These are phyloP conservation scores for Drosophila dives DNA, from an alignment of 2,888 invertebrate species.

Conservation along the genomic window DNA sequence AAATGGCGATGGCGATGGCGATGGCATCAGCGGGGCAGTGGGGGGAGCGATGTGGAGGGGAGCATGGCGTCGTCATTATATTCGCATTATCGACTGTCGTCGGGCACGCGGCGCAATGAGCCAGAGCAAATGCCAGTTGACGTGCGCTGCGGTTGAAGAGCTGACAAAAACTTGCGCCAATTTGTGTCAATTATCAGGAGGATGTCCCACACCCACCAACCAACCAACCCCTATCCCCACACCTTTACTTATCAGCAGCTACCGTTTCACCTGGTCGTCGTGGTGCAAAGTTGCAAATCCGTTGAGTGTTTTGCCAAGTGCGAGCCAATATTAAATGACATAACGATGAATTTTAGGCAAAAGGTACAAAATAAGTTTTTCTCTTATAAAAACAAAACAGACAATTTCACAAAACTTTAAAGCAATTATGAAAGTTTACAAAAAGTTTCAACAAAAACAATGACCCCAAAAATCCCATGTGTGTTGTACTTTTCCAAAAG, in stretches of 20 bases:
- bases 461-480: not conserved
- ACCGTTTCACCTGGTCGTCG: slow-evolving; percentile 39
- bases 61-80: slow-evolving; percentile 64
- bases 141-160: slow-evolving; percentile 69
- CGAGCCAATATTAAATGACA: slow-evolving; percentile 48
- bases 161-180: slow-evolving; percentile 79
- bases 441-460: slow-evolving; percentile 1
- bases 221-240: not conserved
- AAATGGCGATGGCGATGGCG: not conserved
- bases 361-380: slow-evolving; percentile 27
- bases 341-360: slow-evolving; percentile 43
- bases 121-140: slow-evolving; percentile 77
- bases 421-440: slow-evolving; percentile 26
- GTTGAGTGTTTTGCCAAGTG: slow-evolving; percentile 42
- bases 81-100: slow-evolving; percentile 71
- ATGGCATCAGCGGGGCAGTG: not conserved
- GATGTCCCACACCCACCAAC: slow-evolving; percentile 8
- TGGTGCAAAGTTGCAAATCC: slow-evolving; percentile 46
- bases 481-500: not conserved
- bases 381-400: slow-evolving; percentile 1
- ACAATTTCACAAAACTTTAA: slow-evolving; percentile 24
- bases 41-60: not conserved
- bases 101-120: slow-evolving; percentile 61
- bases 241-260: slow-evolving; percentile 5
- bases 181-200: slow-evolving; percentile 78